Conservation (phyloP, 2,113 vertebrate genomes). For the Tauraco erythrolophus region DNA sequence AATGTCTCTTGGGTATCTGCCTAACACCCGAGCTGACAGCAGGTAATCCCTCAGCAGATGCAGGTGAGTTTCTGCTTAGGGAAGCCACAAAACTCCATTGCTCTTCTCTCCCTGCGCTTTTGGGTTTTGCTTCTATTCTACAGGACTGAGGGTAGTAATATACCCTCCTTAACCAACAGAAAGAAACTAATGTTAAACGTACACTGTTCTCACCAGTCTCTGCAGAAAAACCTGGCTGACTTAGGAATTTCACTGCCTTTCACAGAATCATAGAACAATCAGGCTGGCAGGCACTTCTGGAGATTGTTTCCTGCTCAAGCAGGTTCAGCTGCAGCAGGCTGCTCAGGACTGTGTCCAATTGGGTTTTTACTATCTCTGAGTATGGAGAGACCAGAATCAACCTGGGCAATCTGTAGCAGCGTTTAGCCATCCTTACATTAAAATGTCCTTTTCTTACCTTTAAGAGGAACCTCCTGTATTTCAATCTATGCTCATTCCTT, state of each 20-base stretch:
- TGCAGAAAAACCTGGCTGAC: neutral
- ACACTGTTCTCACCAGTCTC: neutral
- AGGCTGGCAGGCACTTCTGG: neutral
- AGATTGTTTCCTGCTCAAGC: neutral
- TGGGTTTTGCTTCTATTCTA: neutral
- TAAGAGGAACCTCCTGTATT: neutral
- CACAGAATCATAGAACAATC: neutral
- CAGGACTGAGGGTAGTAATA: neutral
- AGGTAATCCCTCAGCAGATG: neutral
- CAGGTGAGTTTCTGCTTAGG: neutral
- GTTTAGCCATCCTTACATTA: neutral
- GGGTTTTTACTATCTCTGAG: neutral
- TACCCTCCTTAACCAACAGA: neutral
- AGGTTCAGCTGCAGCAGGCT: neutral
- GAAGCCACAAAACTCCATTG: neutral
- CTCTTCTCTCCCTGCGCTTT: neutral
- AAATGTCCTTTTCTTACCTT: neutral
- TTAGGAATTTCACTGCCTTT: neutral
- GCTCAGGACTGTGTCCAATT: neutral
- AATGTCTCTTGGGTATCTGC: neutral
- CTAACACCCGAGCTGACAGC: neutral
- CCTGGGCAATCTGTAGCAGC: too few relatives aligned
- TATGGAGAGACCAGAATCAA: neutral
- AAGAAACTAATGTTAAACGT: neutral
- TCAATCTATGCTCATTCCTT: neutral